A percentile compares a stretch with the other conserved stretches of the same genome.
phyloP scores from a whole-genome alignment of 2,888 invertebrate genomes.

The Sphaeridia pumilis region DNA sequence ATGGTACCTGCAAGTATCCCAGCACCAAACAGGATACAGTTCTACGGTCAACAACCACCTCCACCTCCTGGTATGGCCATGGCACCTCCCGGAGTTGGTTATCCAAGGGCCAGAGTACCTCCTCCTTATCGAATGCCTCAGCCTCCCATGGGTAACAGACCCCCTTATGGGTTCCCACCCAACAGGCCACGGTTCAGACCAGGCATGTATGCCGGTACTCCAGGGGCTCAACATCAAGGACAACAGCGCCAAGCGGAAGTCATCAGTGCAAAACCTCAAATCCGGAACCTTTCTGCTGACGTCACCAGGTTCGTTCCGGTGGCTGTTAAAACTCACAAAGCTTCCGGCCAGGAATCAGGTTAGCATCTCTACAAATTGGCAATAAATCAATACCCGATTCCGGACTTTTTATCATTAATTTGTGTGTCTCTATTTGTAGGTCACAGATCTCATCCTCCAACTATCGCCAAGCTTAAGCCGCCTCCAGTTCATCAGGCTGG shows the following conservation, averaged over 20 bases:
- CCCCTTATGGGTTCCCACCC: constrained; percentile 5
- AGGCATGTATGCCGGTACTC: constrained; percentile 9
- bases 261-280: constrained; percentile 93
- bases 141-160: constrained; percentile 33
- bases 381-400: too few species aligned
- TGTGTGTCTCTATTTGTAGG: neutral
- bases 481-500: constrained; percentile 40
- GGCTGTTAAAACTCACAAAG: constrained; percentile 77
- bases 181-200: constrained; percentile 1
- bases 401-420: too few species aligned
- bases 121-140: constrained; percentile 42
- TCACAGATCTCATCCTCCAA: constrained; percentile 3
- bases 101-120: constrained; percentile 39
- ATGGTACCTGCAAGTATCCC: constrained; percentile 21
- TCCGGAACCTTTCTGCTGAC: constrained; percentile 83
- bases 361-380: too few species aligned
- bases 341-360: constrained; percentile 51
- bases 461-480: constrained; percentile 36
- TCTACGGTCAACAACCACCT: constrained; percentile 23
- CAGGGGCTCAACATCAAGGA: too few species aligned
- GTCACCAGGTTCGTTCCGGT: constrained; percentile 92
- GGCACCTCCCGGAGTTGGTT: constrained; percentile 41
- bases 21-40: constrained; percentile 7
- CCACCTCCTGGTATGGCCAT: constrained; percentile 39
- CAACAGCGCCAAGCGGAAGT: constrained; percentile 12